Conservation (phyloP, 2,797 vertebrate species). For the Neostethus bicornis region DNA sequence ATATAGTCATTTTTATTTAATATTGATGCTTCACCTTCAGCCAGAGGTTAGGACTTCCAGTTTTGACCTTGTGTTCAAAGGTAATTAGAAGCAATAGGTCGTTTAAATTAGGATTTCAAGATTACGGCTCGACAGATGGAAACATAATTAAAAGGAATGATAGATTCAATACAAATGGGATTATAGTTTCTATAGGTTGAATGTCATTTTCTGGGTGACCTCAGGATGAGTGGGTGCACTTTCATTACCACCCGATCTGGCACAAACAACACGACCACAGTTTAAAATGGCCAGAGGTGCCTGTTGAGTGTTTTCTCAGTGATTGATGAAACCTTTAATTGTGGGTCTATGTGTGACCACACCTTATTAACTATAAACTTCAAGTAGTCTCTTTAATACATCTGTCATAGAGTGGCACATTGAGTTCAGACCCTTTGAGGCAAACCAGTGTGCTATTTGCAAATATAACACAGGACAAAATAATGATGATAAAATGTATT, state of each 20-base stretch:
- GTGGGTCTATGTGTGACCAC: neutral
- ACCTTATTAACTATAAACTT: neutral
- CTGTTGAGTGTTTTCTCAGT: neutral
- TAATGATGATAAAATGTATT: neutral
- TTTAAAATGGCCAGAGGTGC: neutral
- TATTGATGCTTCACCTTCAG: conserved; percentile 10
- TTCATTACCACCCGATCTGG: neutral
- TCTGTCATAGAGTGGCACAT: neutral
- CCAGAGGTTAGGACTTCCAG: conserved; percentile 11
- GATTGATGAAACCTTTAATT: neutral
- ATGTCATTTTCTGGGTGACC: neutral
- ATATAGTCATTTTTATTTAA: conserved; percentile 4
- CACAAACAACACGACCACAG: neutral
- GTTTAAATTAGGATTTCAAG: conserved; percentile 29
- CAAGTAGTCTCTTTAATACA: no score
- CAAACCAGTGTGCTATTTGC: neutral
- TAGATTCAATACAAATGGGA: neutral
- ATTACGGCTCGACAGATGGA: conserved; percentile 6
- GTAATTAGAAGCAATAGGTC: conserved; percentile 30
- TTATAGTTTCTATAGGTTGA: neutral
- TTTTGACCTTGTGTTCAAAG: conserved; percentile 6
- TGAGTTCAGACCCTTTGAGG: neutral
- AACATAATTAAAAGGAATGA: neutral
- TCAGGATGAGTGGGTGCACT: neutral
- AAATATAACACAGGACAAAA: neutral